Base-by-base conservation (phyloP, 1,140 invertebrate genomes). In the Diprion similis region DNA sequence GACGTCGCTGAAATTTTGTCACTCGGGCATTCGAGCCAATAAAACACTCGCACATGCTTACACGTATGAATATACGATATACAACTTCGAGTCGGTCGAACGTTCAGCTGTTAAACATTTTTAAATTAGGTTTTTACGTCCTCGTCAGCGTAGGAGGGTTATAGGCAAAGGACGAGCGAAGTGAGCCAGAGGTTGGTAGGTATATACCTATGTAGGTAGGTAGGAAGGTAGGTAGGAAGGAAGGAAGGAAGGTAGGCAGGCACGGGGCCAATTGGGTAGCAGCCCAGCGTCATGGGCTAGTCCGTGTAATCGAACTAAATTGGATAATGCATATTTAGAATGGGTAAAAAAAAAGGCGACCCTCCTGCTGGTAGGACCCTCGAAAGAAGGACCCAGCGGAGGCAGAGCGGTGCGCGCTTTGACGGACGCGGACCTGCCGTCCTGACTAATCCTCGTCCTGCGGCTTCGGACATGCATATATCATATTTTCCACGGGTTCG, bases 261-360 rank as follows among this genome's bases (percentile, higher is more conserved):
- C n/a, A 59, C 51, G 67, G 37, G 72, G 64, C 71, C 68, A 72
- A 81, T 81, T 78, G 78, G 77, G 76, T 78, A 79, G 75, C 78
- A 73, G 64, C 75, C 75, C 73, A 67, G 71, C 70, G 48, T 67
- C 71, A 73, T 73, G 73, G 73, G 59, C 75, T 72, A 76, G 73
- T 66, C 79, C 81, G 82, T 85, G 82, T 84, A 84, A 85, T 85
- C 80, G 81, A 78, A 78, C 77, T 80, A 85, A 84, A 84, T 85
- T 84, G 82, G 79, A 81, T 80, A 83, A 85, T 80, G 78, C 77
- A 77, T 81, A 81, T 83, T 84, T 84, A 79, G 79, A 81, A 82
- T 75, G 73, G 71, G 47, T 73, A 74, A 76, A 76, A 75, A 66
- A 66, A 67, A 19, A 48, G 7, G 24, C 13, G 24, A 24, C 13